These are phyloP conservation scores for Panagrolaimus sp. DNA, from an alignment of 1,140 invertebrate species.

Conservation along the genomic window DNA sequence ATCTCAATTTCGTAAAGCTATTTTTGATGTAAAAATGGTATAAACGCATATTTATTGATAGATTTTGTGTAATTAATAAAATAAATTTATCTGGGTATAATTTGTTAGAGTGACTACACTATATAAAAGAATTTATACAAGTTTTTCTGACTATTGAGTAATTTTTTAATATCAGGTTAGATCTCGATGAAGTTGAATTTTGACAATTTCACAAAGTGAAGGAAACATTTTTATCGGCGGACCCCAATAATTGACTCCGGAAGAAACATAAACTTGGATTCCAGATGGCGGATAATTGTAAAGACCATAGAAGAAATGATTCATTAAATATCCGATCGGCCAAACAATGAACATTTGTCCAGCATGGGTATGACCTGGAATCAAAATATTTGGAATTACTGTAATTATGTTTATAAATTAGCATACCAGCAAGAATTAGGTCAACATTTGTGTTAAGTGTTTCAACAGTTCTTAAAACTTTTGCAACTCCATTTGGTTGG, in stretches of 20 bases:
- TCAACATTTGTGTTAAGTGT: slow-evolving; percentile 24
- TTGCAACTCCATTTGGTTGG: slow-evolving; percentile 43
- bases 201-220: slow-evolving; percentile 14
- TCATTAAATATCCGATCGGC: slow-evolving; percentile 34
- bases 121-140: too few relatives aligned
- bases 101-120: too few relatives aligned
- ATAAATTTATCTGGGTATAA: too few relatives aligned
- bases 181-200: not conserved
- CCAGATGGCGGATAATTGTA: slow-evolving; percentile 23
- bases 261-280: slow-evolving; percentile 33
- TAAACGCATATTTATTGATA: too few relatives aligned
- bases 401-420: not conserved
- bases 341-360: slow-evolving; percentile 29
- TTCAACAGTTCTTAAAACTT: slow-evolving; percentile 28
- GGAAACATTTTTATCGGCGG: slow-evolving; percentile 25
- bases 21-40: too few relatives aligned
- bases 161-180: too few relatives aligned
- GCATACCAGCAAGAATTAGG: slow-evolving; percentile 28
- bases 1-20: too few relatives aligned
- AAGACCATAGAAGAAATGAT: slow-evolving; percentile 32
- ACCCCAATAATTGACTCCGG: slow-evolving; percentile 40
- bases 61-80: too few relatives aligned
- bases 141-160: too few relatives aligned
- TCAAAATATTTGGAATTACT: not conserved
- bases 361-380: slow-evolving; percentile 29